Evolutionary conservation across 2,888 invertebrate genomes (phyloP).

Genomic region (Sicus ferrugineus): DNA sequence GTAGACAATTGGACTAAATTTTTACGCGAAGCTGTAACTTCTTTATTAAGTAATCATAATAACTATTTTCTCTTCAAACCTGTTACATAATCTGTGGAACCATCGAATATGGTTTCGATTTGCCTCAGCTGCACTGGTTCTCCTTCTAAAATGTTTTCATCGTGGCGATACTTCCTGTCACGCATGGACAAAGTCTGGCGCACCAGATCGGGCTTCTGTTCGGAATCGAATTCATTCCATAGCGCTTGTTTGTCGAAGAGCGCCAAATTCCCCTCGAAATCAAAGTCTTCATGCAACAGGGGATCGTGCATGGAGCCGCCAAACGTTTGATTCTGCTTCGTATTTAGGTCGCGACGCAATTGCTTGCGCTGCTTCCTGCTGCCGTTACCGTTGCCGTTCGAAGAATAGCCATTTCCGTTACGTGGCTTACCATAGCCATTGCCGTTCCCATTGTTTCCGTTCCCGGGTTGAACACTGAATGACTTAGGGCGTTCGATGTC

Average conservation of each 20-base stretch:
- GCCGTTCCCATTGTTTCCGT: conserved; percentile 21
- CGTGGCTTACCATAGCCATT: conserved; percentile 41
- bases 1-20: too few species aligned
- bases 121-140: conserved; percentile 73
- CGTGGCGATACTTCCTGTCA: conserved; percentile 74
- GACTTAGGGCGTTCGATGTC: conserved; percentile 48
- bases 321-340: conserved; percentile 59
- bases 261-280: conserved; percentile 93
- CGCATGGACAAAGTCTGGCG: conserved; percentile 51
- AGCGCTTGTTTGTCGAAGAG: conserved; percentile 87
- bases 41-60: too few species aligned
- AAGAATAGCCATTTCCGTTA: conserved; percentile 38
- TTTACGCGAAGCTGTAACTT: too few species aligned
- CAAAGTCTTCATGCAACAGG: conserved; percentile 75
- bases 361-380: conserved; percentile 49
- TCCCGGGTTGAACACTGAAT: conserved; percentile 40
- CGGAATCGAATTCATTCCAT: conserved; percentile 75
- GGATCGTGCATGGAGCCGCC: conserved; percentile 63
- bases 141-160: conserved; percentile 82
- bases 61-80: conserved; percentile 39
- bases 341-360: conserved; percentile 55
- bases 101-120: conserved; percentile 68
- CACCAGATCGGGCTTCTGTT: conserved; percentile 70
- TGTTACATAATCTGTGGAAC: conserved; percentile 61
- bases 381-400: conserved; percentile 39